A percentile compares a stretch with the other conserved stretches of the same genome.
phyloP scores from a whole-genome alignment of 2,113 vertebrate genomes.

The Meriones unguiculatus region DNA sequence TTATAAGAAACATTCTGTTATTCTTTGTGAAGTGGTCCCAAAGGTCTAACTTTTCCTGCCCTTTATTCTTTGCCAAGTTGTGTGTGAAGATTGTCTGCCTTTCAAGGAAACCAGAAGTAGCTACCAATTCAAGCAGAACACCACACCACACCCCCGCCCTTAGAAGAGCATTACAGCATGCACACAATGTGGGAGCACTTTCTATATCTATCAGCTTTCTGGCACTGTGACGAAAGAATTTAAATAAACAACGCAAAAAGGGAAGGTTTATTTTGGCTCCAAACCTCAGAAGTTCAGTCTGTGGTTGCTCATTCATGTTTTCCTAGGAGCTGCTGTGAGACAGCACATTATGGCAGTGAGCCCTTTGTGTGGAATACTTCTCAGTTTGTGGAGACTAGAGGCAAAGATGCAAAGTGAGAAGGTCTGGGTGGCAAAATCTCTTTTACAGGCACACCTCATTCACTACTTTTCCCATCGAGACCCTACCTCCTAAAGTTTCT shows the following conservation, averaged over 20 bases:
- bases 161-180: background rate
- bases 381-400: background rate
- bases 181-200: background rate
- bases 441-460: background rate
- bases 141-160: background rate
- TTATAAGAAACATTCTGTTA: background rate
- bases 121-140: background rate
- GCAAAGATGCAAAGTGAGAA: background rate
- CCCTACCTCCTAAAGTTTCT: background rate
- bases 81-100: background rate
- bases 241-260: background rate
- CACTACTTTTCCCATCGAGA: background rate
- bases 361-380: background rate
- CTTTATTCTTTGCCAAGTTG: too few relatives aligned
- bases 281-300: background rate
- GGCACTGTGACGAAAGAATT: background rate
- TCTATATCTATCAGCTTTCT: background rate
- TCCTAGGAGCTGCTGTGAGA: background rate
- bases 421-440: background rate
- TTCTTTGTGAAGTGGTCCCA: too few relatives aligned
- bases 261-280: background rate
- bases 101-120: background rate
- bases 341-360: background rate
- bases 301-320: background rate
- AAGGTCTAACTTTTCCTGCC: too few relatives aligned